Base-by-base conservation (phyloP, 2,797 vertebrate genomes). In the Hypotaenidia philippensis region DNA sequence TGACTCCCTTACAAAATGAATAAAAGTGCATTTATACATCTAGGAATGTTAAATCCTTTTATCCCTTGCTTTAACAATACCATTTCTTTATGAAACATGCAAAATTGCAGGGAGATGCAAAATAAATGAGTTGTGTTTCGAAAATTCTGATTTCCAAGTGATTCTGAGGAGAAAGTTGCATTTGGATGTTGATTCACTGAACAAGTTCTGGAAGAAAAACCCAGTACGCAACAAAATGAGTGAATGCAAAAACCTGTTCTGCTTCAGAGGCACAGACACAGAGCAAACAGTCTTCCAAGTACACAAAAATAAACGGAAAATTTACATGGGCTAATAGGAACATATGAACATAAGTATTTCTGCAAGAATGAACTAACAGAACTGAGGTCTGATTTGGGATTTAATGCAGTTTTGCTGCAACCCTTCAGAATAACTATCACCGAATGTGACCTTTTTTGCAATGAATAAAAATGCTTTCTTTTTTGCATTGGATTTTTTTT, bases 91-190 rank as follows among this genome's bases (percentile, higher is more conserved):
- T 83, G 36, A 83, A 87, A 83, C 19, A 6, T 18, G 14, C 27
- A 55, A 25, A 78, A 9, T 26, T 49, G 9, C 14, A 64, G 4
- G 9, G 8, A 44, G 29, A 61, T 90, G 23, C 5, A 57, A 50
- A 2, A 21, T 6, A 21, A 52, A 34, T 14, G 4, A 2, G 1
- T 23, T 44, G 1, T 38, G n/a, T 22, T 36, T 36, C 22, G 22
- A 68, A 82, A 87, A 68, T 5, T 2, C 7, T 22, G 5, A 50
- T 40, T 81, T 80, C 14, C 60, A 68, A 53, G 20, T 26, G 22
- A 49, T 5, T 11, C 17, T 13, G 16, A 79, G 53, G 9, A 65
- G 55, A 72, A 84, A 38, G 21, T 17, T 76, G n/a, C 19, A 38
- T 18, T 87, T 45, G 11, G 20, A 40, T 13, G 14, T 12, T 29